These are phyloP conservation scores for Linnaemya tessellans DNA, from an alignment of 2,888 invertebrate species.

Conservation along the genomic window DNA sequence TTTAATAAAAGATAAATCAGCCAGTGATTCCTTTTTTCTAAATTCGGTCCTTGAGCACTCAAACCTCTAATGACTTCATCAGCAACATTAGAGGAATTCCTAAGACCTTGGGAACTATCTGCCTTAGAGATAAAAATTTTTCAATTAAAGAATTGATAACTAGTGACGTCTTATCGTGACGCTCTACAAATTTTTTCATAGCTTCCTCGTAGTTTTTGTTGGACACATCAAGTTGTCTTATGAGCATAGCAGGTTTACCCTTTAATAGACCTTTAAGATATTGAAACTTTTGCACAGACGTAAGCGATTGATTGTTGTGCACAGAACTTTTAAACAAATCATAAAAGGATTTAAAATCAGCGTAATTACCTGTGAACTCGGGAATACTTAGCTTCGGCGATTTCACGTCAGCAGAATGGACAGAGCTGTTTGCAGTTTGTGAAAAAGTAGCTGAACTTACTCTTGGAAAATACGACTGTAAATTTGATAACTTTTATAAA, in stretches of 20 bases:
- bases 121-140: neutral
- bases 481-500: slow-evolving; percentile 31
- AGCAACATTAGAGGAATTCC: slow-evolving; percentile 43
- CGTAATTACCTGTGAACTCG: neutral
- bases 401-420: slow-evolving; percentile 49
- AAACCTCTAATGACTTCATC: slow-evolving; percentile 62
- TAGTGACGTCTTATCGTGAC: slow-evolving; percentile 51
- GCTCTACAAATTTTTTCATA: slow-evolving; percentile 19
- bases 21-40: slow-evolving; percentile 60
- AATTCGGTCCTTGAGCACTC: slow-evolving; percentile 42
- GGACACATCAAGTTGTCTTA: slow-evolving; percentile 17
- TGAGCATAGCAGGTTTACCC: slow-evolving; percentile 33
- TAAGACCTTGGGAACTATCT: neutral
- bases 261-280: slow-evolving; percentile 48
- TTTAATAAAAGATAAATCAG: slow-evolving; percentile 51
- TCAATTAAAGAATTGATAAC: slow-evolving; percentile 34
- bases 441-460: neutral
- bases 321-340: slow-evolving; percentile 21
- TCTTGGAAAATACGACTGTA: slow-evolving; percentile 8
- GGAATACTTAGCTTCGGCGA: slow-evolving; percentile 40
- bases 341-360: slow-evolving; percentile 27
- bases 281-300: slow-evolving; percentile 11
- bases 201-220: slow-evolving; percentile 27
- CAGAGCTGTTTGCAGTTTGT: slow-evolving; percentile 16
- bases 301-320: slow-evolving; percentile 13